Evolutionary conservation across 2,797 vertebrate genomes (phyloP).

Genomic region (Cirrhinus mrigala): DNA sequence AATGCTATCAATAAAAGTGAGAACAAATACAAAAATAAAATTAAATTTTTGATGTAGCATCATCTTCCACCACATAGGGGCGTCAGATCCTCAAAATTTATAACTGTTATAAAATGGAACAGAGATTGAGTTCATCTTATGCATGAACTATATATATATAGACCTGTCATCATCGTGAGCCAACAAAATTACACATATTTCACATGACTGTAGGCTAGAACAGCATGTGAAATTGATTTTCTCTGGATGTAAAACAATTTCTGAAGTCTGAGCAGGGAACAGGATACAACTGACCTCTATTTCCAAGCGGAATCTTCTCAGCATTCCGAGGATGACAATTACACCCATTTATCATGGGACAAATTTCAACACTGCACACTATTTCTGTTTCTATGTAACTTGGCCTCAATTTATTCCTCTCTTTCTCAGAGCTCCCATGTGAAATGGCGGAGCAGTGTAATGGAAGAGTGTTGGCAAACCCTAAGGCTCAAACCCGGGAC

Average conservation of each 20-base stretch:
- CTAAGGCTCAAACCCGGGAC: neutral
- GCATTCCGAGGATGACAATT: slow-evolving; percentile 13
- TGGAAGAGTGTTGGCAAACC: neutral
- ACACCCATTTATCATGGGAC: slow-evolving; percentile 2
- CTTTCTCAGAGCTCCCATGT: neutral
- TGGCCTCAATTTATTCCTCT: neutral
- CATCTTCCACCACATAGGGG: slow-evolving; percentile 67
- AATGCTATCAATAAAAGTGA: neutral
- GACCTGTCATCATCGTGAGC: neutral
- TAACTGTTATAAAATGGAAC: neutral
- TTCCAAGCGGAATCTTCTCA: neutral
- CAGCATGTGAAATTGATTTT: neutral
- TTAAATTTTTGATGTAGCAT: neutral
- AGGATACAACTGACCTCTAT: neutral
- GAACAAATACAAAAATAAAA: neutral
- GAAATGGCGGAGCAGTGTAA: neutral
- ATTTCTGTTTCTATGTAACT: slow-evolving; percentile 20
- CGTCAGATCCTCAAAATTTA: slow-evolving; percentile 54
- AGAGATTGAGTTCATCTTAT: slow-evolving; percentile 6
- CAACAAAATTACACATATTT: neutral
- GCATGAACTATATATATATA: neutral
- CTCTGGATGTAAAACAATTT: neutral
- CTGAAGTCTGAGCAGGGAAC: neutral
- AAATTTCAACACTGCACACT: neutral
- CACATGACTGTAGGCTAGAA: neutral